phyloP scores from a whole-genome alignment of 2,113 vertebrate species.

The Benitochromis conjunctus region DNA sequence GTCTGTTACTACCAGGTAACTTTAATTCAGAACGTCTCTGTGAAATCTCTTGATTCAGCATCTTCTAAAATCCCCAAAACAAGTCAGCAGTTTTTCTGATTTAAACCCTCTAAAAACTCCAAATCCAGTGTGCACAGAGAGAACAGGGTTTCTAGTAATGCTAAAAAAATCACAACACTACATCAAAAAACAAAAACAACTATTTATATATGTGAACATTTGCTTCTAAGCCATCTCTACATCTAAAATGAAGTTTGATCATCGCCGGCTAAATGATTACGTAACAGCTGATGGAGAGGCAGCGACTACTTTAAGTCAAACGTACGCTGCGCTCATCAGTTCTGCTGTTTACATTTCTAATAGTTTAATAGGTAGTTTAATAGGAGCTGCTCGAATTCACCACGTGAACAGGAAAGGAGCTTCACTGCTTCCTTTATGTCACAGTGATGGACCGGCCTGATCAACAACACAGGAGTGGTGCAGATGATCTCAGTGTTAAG shows the following conservation, averaged over 20 bases:
- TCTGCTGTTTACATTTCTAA: too few species aligned
- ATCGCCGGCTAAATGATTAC: background rate
- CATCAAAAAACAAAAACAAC: too few species aligned
- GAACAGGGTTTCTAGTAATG: background rate
- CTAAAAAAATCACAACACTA: too few species aligned
- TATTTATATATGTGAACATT: background rate
- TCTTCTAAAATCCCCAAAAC: background rate
- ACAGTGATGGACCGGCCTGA: too few species aligned
- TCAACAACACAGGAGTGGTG: too few species aligned
- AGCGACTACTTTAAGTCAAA: background rate
- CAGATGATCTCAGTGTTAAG: too few species aligned
- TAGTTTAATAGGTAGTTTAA: too few species aligned
- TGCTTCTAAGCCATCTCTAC: background rate
- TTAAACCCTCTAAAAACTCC: background rate
- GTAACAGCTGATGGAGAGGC: background rate
- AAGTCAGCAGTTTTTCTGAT: background rate
- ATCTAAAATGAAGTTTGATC: accelerated
- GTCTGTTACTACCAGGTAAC: background rate
- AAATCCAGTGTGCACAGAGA: background rate
- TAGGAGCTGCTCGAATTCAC: too few species aligned
- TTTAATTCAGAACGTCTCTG: accelerated
- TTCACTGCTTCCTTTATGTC: too few species aligned
- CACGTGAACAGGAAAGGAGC: too few species aligned
- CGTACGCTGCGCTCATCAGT: background rate
- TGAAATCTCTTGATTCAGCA: background rate